Percentiles rank a stretch among this genome's conserved stretches.
phyloP scores from a whole-genome alignment of 2,888 invertebrate genomes.

The Rapana venosa region DNA sequence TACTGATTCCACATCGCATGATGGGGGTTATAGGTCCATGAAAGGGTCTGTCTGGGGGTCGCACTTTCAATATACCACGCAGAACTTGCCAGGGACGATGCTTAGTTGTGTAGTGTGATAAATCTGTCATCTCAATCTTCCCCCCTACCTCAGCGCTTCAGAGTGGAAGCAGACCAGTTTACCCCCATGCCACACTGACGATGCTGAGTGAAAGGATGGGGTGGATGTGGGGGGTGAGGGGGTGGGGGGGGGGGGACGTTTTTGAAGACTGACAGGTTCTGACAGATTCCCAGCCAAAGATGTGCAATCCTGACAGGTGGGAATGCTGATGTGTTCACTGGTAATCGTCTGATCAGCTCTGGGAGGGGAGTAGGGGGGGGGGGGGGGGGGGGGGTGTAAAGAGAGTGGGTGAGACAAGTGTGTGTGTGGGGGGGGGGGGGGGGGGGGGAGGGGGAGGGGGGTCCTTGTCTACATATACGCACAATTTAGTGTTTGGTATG shows the following conservation, averaged over 20 bases:
- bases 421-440: background rate
- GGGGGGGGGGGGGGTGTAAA: background rate
- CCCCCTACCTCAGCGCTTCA: no score
- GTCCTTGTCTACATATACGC: background rate
- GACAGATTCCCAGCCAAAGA: background rate
- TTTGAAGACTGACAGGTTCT: no score
- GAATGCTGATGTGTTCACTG: conserved; percentile 25
- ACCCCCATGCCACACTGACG: background rate
- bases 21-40: no score
- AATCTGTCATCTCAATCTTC: no score
- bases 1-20: no score
- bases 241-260: background rate
- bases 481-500: background rate
- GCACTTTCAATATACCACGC: no score
- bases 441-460: background rate
- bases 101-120: no score
- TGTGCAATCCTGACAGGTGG: conserved; percentile 11
- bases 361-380: background rate
- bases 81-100: no score
- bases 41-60: no score
- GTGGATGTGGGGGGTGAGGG: background rate
- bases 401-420: no score
- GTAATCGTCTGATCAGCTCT: background rate
- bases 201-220: background rate
- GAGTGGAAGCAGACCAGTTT: no score